These are phyloP conservation scores for Trogon surrucura DNA, from an alignment of 2,113 vertebrate species.

Conservation along the genomic window DNA sequence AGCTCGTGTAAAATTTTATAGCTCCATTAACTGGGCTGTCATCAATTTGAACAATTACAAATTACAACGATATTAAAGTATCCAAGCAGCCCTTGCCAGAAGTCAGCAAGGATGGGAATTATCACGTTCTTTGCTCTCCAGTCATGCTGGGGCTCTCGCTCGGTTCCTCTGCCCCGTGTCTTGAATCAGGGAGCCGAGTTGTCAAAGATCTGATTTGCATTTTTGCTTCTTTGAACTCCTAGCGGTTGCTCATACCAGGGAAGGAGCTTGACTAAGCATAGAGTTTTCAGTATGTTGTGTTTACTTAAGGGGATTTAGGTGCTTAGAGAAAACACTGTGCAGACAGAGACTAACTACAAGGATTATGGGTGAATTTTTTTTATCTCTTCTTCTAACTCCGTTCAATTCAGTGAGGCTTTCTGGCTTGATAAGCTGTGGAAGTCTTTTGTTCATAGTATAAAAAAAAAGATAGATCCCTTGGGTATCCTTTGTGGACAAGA, in stretches of 20 bases:
- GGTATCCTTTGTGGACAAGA: background rate
- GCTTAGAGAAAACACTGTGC: background rate
- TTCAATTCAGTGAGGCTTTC: background rate
- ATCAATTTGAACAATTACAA: conserved; percentile 25
- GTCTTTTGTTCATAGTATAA: background rate
- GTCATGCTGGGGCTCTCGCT: background rate
- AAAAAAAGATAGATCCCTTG: background rate
- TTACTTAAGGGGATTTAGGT: conserved; percentile 22
- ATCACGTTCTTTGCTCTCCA: background rate
- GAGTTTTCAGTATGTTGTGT: background rate
- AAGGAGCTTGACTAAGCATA: background rate
- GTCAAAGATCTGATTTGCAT: background rate
- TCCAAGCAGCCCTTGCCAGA: background rate
- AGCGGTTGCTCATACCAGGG: background rate
- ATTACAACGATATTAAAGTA: background rate
- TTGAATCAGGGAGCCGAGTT: background rate
- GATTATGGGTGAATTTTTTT: background rate
- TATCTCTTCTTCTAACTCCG: background rate
- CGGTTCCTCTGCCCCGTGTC: background rate
- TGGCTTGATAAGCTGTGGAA: background rate
- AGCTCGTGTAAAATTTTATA: background rate
- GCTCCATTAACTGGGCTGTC: conserved; percentile 2
- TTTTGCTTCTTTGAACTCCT: conserved; percentile 3
- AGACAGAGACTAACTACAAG: background rate
- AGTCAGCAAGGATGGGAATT: background rate